Base-by-base conservation (phyloP, 2,888 invertebrate species). In the Nymphalis c-album region DNA sequence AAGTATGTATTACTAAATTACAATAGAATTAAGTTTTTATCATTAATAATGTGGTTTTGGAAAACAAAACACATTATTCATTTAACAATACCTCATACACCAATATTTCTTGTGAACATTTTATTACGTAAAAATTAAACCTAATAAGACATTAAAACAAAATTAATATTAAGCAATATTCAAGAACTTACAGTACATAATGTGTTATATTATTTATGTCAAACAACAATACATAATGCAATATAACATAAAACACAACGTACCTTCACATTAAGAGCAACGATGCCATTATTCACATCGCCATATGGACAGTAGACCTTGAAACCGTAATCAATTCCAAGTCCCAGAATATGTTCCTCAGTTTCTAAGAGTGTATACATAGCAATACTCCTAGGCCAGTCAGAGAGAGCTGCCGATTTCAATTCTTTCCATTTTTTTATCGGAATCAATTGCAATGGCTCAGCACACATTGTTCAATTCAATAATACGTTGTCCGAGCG, bases 271-370 rank as follows among this genome's bases (percentile, higher is more conserved):
- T 83, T 83, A 7, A 86, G 64, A 22, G 83, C 85, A 0, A 88
- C 80, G 69, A 88, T 84, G 40, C 91, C 93, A 72, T 85, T 85
- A 2, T 74, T 60, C 45, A 85, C 76, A 62, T 89, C 80, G 46
- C 90, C 91, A 47, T 79, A 78, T 1, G 91, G 91, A 60, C 89
- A 87, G 67, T 84, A 91, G 17, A 93, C 86, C 74, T 82, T 80
- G 64, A 90, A 82, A 17, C 78, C 79, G 59, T 83, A 77, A 18
- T 77, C 69, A 4, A 81, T 73, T 1, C 84, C 77, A 50, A 75
- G 72, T 31, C 79, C 76, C 1, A 79, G 67, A 82, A 89, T 87
- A 22, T 75, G 72, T 57, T 82, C 81, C 64, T 86, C 84, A 55
- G 83, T 88, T 40, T 86, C 80, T 31, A 93, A 73, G 46, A 86